A percentile compares a stretch with the other conserved stretches of the same genome.
These are phyloP conservation scores for Spea bombifrons DNA, from an alignment of 2,113 vertebrate genomes.

Conservation along the genomic window DNA sequence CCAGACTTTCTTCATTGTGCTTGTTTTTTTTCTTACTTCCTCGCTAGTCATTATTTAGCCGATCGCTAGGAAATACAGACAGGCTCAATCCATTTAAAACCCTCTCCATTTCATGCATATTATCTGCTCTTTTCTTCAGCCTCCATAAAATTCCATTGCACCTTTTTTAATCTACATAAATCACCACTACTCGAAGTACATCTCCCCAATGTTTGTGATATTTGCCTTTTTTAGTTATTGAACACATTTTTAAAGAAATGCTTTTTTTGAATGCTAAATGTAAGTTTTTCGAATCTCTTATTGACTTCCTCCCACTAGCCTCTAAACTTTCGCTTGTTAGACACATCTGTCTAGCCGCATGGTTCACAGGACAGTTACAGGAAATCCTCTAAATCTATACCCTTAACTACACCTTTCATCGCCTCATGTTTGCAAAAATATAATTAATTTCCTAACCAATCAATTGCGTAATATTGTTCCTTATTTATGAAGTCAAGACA, in stretches of 20 bases:
- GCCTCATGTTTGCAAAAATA: background rate
- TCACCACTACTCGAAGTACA: no score
- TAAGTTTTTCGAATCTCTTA: background rate
- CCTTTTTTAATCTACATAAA: no score
- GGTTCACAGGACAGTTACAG: background rate
- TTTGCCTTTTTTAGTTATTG: no score
- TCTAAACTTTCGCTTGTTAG: background rate
- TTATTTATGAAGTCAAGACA: no score
- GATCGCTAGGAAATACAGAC: background rate
- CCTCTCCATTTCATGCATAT: background rate
- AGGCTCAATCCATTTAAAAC: background rate
- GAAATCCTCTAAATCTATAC: background rate
- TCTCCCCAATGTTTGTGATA: no score
- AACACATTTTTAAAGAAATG: no score
- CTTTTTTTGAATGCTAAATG: no score
- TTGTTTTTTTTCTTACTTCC: background rate
- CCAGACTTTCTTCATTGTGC: background rate
- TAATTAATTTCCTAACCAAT: background rate
- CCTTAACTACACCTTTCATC: background rate
- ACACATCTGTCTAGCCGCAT: background rate
- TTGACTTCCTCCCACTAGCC: background rate
- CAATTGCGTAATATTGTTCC: background rate
- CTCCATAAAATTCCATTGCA: background rate
- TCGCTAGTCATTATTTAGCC: background rate
- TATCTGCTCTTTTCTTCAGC: background rate